phyloP scores from a whole-genome alignment of 2,888 invertebrate species.

The Anoncus sp. region DNA sequence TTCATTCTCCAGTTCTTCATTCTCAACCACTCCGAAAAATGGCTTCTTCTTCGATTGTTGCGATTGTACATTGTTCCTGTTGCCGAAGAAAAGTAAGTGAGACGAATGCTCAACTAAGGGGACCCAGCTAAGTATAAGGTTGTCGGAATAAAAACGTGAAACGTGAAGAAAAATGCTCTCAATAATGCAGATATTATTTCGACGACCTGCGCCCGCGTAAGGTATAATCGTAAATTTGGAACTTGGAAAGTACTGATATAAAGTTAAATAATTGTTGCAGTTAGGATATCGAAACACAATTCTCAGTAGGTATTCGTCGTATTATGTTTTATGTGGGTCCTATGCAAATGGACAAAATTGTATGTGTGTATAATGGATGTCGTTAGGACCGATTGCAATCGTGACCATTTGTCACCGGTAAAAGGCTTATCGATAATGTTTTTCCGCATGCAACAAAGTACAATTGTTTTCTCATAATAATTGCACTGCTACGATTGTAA shows the following conservation, averaged over 20 bases:
- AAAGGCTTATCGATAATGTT: too few species aligned
- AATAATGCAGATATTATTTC: conserved; percentile 4
- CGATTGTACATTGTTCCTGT: conserved; percentile 53
- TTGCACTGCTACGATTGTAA: too few species aligned
- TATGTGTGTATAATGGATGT: not conserved
- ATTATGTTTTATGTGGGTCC: not conserved
- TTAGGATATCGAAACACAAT: too few species aligned
- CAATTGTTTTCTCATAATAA: too few species aligned
- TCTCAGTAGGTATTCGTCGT: too few species aligned
- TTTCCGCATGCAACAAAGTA: too few species aligned
- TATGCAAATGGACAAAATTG: not conserved
- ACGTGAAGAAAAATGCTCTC: conserved; percentile 9
- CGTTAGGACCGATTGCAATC: not conserved
- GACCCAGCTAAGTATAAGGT: conserved; percentile 14
- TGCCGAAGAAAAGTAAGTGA: conserved; percentile 36
- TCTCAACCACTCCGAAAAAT: conserved; percentile 37
- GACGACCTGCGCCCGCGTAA: not conserved
- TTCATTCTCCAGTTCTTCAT: conserved; percentile 39
- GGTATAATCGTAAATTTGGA: not conserved
- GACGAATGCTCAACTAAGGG: conserved; percentile 20
- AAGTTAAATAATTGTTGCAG: not conserved
- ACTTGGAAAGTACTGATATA: not conserved
- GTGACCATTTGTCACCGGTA: too few species aligned
- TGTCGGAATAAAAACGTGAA: conserved; percentile 4
- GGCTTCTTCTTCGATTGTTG: conserved; percentile 49